Conservation (phyloP, 2,113 vertebrate genomes). For the Heliornis fulica region DNA sequence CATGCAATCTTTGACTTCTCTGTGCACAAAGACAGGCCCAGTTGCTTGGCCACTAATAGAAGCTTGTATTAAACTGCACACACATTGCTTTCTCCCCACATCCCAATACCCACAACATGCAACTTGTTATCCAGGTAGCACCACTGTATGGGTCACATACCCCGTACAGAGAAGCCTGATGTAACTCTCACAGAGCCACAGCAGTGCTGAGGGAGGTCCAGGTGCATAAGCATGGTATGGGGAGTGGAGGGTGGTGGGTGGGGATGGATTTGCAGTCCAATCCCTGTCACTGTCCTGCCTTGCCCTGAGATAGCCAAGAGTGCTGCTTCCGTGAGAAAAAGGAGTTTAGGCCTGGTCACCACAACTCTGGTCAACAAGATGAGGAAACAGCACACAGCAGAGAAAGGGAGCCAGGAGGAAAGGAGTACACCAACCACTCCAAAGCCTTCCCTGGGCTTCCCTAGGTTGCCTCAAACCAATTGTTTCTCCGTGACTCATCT, state of each 20-base stretch:
- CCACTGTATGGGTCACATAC: rapidly evolving
- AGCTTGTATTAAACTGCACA: background rate
- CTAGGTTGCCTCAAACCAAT: background rate
- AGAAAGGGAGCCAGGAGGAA: background rate
- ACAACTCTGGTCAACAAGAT: background rate
- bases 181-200: background rate
- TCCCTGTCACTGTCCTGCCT: background rate
- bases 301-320: background rate
- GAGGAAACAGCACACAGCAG: background rate
- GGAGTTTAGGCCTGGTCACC: background rate
- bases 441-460: background rate
- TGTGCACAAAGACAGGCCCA: background rate
- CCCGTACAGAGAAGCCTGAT: background rate
- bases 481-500: background rate
- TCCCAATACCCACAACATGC: background rate
- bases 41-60: background rate
- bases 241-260: no score
- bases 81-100: background rate
- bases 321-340: background rate
- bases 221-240: rapidly evolving
- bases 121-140: background rate
- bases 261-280: background rate
- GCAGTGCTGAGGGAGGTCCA: background rate
- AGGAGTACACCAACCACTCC: background rate
- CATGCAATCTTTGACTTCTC: background rate